These are phyloP conservation scores for Pristionchus japonicus DNA, from an alignment of 2,888 invertebrate species.

Conservation along the genomic window DNA sequence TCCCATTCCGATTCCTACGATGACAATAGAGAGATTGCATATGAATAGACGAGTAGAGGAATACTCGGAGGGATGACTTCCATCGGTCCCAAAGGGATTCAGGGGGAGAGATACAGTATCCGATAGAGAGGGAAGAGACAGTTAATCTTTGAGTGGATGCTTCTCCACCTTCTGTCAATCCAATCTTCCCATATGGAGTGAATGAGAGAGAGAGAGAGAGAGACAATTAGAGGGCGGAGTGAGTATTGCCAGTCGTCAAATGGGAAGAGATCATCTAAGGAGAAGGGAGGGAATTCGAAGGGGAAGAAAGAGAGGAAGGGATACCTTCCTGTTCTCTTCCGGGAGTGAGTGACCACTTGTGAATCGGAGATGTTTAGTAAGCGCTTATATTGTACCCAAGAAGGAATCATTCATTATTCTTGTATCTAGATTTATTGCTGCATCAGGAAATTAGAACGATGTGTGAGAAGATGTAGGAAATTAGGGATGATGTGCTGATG, in stretches of 20 bases:
- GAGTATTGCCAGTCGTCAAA: slow-evolving; percentile 31
- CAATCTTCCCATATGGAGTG: slow-evolving; percentile 30
- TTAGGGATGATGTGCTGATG: no score
- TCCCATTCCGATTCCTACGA: background rate
- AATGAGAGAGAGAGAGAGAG: no score
- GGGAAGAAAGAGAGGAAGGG: background rate
- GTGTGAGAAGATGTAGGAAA: no score
- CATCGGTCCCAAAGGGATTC: slow-evolving; percentile 1
- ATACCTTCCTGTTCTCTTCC: background rate
- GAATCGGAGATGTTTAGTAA: background rate
- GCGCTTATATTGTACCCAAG: no score
- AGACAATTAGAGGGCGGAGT: background rate
- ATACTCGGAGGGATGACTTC: background rate
- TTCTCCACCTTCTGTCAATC: slow-evolving; percentile 14
- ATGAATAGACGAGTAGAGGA: slow-evolving; percentile 12
- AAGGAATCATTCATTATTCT: no score
- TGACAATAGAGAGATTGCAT: slow-evolving; percentile 35
- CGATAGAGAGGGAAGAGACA: background rate
- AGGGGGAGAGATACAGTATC: background rate
- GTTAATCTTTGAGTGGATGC: slow-evolving; percentile 32
- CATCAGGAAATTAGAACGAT: no score
- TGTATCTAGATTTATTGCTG: no score
- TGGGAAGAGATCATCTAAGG: slow-evolving; percentile 22
- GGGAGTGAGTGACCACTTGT: background rate
- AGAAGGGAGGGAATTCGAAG: background rate